Evolutionary conservation across 2,888 invertebrate genomes (phyloP).

Genomic region (Nephrotoma flavescens): DNA sequence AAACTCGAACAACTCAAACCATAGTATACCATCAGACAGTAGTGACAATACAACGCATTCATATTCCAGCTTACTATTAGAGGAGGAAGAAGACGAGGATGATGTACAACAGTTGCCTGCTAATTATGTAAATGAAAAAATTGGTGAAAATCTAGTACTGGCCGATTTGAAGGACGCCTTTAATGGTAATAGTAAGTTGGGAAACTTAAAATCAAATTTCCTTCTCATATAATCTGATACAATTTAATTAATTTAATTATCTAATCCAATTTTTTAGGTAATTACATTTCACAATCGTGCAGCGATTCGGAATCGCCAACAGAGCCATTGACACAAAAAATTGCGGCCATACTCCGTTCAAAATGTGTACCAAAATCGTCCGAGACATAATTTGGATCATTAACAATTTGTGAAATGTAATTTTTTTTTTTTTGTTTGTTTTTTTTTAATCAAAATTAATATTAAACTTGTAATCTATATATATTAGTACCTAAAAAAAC

Average conservation of each 20-base stretch:
- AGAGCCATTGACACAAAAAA: conserved; percentile 29
- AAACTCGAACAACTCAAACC: conserved; percentile 21
- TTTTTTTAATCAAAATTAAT: not conserved
- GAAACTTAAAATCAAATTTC: not conserved
- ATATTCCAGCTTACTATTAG: conserved; percentile 30
- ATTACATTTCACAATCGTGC: conserved; percentile 28
- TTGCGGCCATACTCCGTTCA: conserved; percentile 29
- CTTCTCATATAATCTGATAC: not conserved
- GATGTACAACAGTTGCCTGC: not conserved
- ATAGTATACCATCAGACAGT: conserved; percentile 21
- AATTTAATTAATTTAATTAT: not conserved
- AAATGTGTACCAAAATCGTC: conserved; percentile 23
- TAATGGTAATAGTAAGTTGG: not conserved
- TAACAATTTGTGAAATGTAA: not conserved
- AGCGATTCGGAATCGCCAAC: conserved; percentile 33
- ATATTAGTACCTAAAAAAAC: not conserved
- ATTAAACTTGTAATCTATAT: not conserved
- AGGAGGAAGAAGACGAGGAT: conserved; percentile 24
- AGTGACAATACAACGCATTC: conserved; percentile 33
- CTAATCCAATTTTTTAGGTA: conserved; percentile 17
- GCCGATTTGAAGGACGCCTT: conserved; percentile 3
- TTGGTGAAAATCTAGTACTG: not conserved
- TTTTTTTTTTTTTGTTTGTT: not conserved
- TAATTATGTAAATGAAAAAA: not conserved
- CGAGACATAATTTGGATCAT: not conserved